These are phyloP conservation scores for Antigone vipio DNA, from an alignment of 2,113 vertebrate species.

Conservation along the genomic window DNA sequence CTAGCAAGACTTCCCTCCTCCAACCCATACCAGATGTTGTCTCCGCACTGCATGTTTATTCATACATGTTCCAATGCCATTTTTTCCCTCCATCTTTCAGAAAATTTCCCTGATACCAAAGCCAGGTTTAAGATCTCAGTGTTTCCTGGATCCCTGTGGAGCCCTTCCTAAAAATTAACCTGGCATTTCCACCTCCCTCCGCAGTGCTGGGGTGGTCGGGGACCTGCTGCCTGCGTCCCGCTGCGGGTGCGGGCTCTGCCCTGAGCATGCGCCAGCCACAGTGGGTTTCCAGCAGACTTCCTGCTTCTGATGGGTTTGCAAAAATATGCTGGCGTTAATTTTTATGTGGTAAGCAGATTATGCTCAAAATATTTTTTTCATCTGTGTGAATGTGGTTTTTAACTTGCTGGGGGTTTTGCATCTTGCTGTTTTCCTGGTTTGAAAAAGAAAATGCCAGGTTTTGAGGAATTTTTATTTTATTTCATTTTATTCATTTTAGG, in stretches of 20 bases:
- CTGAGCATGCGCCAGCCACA: accelerated
- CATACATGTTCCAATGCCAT: neutral
- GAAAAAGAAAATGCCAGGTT: neutral
- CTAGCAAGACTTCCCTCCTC: neutral
- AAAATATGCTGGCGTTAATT: neutral
- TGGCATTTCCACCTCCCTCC: neutral
- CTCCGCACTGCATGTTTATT: neutral
- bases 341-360: neutral
- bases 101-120: neutral
- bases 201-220: accelerated
- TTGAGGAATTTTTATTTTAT: neutral
- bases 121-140: neutral
- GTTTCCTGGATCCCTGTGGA: neutral
- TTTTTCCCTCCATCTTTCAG: neutral
- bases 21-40: accelerated
- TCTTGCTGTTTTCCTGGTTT: neutral
- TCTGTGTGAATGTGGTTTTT: neutral
- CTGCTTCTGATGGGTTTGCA: neutral
- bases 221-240: neutral
- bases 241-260: accelerated
- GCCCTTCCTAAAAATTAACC: neutral
- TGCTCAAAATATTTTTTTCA: neutral
- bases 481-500: neutral
- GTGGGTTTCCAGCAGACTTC: neutral
- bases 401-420: neutral